These are phyloP conservation scores for Acronicta aceris DNA, from an alignment of 2,888 invertebrate genomes.

Conservation along the genomic window DNA sequence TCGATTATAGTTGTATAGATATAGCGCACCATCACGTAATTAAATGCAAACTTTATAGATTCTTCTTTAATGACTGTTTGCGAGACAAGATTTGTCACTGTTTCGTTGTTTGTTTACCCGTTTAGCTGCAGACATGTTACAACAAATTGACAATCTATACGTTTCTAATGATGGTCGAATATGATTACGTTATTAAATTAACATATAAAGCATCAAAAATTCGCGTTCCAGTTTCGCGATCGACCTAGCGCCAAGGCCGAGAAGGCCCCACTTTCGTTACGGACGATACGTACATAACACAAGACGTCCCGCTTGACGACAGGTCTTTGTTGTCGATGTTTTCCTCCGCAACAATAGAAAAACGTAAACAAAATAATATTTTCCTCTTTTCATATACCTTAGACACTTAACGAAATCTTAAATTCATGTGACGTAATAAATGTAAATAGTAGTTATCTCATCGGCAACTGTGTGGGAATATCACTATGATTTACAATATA, in stretches of 20 bases:
- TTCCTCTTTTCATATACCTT: constrained; percentile 19
- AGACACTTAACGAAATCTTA: constrained; percentile 19
- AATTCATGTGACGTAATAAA: constrained; percentile 17
- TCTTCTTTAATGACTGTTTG: constrained; percentile 65
- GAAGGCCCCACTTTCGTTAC: constrained; percentile 73
- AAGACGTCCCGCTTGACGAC: constrained; percentile 42
- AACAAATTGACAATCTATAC: constrained; percentile 38
- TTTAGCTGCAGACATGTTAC: constrained; percentile 19
- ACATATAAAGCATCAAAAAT: constrained; percentile 54
- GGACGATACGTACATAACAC: constrained; percentile 58
- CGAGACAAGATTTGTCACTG: constrained; percentile 32
- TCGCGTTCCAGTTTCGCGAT: constrained; percentile 61
- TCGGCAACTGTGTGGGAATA: constrained; percentile 32
- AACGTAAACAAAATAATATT: constrained; percentile 18
- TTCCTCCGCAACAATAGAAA: constrained; percentile 27
- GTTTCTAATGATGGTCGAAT: constrained; percentile 43
- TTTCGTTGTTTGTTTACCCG: constrained; percentile 34
- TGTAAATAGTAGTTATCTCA: constrained; percentile 41
- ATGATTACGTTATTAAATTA: constrained; percentile 57
- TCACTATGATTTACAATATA: constrained; percentile 37
- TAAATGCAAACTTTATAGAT: constrained; percentile 66
- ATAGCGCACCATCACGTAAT: constrained; percentile 66
- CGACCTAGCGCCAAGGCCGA: constrained; percentile 69
- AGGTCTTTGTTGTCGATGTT: constrained; percentile 42
- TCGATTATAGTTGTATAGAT: constrained; percentile 55